Evolutionary conservation across 2,888 invertebrate genomes (phyloP), one percentile per base, ranked within the genome.

Genomic region (Hypomecis atomaria): DNA sequence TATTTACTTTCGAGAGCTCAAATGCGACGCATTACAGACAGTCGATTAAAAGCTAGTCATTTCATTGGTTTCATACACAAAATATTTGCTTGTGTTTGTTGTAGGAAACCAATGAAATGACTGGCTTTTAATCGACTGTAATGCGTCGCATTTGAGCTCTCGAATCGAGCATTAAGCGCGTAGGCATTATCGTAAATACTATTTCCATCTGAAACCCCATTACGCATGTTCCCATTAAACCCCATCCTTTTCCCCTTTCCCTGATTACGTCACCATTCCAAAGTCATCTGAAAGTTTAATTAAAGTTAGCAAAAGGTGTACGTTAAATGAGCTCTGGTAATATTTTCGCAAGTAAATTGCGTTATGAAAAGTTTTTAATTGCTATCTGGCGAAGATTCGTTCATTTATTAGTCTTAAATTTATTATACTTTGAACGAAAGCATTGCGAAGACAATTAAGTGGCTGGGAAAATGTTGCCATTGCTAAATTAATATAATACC

Each of bases 211-310:
- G 43, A n/a, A 43, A 10, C 11, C n/a, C n/a, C 43, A n/a, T 43
- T 6, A 43, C 43, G 10, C 1, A 43, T 10, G 43, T 11, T 4
- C 9, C 11, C 10, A 10, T n/a, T 5, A 1, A n/a, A 4, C 48
- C 36, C 33, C 5, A 10, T n/a, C 36, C 57, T 11, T 33, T 42
- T 13, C 8, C 34, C 52, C 45, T 33, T 48, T 37, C 11, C 38
- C 57, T 65, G 36, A 56, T 43, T 60, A 48, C 57, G 45, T n/a
- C 54, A 37, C 49, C 11, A 7, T 23, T 50, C 50, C 40, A 48
- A 67, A 75, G 67, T 61, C 50, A n/a, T n/a, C 47, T 56, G 55
- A 53, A 66, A 63, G 73, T 77, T 75, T 76, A 78, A 81, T 81
- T 78, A 78, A 77, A 77, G 67, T 75, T 73, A 53, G 66, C 43